Percentiles rank a stretch among this genome's conserved stretches.
These are phyloP conservation scores for Synergus japonicus DNA, from an alignment of 2,888 invertebrate species.

Conservation along the genomic window DNA sequence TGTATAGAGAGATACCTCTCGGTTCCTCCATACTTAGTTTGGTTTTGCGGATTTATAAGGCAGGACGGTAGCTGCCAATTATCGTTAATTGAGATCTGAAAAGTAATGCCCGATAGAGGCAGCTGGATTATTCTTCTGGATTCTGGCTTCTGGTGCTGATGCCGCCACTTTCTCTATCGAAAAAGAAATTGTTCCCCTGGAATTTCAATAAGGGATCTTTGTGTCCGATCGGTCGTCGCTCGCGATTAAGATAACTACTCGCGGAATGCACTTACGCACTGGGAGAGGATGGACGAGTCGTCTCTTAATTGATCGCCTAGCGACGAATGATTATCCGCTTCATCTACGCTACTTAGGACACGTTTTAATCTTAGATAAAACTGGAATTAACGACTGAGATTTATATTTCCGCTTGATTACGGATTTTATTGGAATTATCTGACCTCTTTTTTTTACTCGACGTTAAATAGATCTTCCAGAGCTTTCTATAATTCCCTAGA, in stretches of 20 bases:
- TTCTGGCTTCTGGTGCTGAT: not conserved
- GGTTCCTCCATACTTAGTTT: not conserved
- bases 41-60: slow-evolving; percentile 56
- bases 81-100: slow-evolving; percentile 71
- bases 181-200: slow-evolving; percentile 58
- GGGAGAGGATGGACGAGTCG: slow-evolving; percentile 56
- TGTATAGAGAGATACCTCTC: slow-evolving; percentile 39
- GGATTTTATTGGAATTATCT: not conserved
- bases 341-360: slow-evolving; percentile 55
- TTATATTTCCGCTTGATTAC: slow-evolving; percentile 24
- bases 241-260: slow-evolving; percentile 66
- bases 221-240: slow-evolving; percentile 63
- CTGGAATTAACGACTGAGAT: slow-evolving; percentile 38
- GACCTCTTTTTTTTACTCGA: not conserved
- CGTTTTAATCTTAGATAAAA: slow-evolving; percentile 50
- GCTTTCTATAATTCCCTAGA: too few relatives aligned
- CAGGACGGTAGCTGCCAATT: slow-evolving; percentile 69
- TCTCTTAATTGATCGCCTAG: slow-evolving; percentile 60
- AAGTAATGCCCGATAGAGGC: slow-evolving; percentile 57
- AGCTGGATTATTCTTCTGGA: slow-evolving; percentile 53
- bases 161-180: slow-evolving; percentile 41
- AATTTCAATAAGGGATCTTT: slow-evolving; percentile 64
- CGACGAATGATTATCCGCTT: slow-evolving; percentile 59
- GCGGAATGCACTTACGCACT: slow-evolving; percentile 66
- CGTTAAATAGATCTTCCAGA: too few relatives aligned